Evolutionary conservation across 2,113 vertebrate genomes (phyloP), one percentile per base, ranked within the genome.

Genomic region (Cyprinodon tularosa): DNA sequence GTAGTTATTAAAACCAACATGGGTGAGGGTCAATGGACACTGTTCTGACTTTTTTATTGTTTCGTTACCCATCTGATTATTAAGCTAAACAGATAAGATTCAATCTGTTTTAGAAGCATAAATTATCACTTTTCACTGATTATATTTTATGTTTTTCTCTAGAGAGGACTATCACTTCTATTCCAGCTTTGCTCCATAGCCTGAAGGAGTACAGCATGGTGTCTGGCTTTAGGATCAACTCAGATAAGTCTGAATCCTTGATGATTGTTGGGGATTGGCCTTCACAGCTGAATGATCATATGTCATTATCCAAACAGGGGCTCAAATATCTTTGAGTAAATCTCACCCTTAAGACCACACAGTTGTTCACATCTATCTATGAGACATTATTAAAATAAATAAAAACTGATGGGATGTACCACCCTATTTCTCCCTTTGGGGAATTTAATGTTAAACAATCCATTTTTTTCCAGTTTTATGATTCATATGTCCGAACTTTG

Each of bases 361-460:
- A 64, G 10, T 8, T 64, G 1, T 38, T 4, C 4, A 3, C 39
- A 1, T 40, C 63, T 11, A 65, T n/a, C n/a, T 44, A 65, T n/a
- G 38, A 65, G 1, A 65, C 42, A 65, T 44, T 65, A 9, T 44
- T 65, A 47, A 47, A 47, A 64, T 12, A 66, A 29, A 66, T 44
- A 37, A 45, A 66, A 37, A 22, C 4, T 42, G 5, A 66, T 79
- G 67, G 71, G 68, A 39, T 22, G 1, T 78, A 36, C 40, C 65
- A 36, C 50, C 14, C 4, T 68, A 50, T 0, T 77, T 69, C 5
- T 0, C 69, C 0, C 59, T 77, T 38, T 69, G 70, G 3, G n/a
- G 66, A 3, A 66, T 78, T 42, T 65, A 78, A 17, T 40, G 67
- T 4, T 53, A 71, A 1, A 72, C 48, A 39, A 72, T 80, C 72